These are phyloP conservation scores for Fragum fragum DNA, from an alignment of 2,888 invertebrate genomes.

Conservation along the genomic window DNA sequence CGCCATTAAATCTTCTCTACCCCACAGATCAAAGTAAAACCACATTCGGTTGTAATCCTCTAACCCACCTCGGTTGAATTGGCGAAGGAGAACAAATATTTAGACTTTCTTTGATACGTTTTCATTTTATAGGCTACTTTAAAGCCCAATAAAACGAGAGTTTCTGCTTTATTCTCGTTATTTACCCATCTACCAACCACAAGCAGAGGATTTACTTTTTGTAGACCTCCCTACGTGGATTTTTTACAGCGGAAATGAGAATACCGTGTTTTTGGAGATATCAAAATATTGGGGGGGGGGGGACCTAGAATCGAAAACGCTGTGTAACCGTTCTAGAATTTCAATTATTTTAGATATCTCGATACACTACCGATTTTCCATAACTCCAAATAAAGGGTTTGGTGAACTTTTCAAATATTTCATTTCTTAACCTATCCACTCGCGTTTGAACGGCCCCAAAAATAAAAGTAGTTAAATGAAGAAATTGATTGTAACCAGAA, in stretches of 20 bases:
- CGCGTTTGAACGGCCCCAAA: no score
- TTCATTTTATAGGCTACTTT: constrained; percentile 46
- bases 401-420: no score
- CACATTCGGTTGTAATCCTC: constrained; percentile 7
- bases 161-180: constrained; percentile 22
- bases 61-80: constrained; percentile 22
- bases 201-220: constrained; percentile 10
- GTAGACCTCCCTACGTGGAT: constrained; percentile 28
- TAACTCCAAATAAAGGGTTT: no score
- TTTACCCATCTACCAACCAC: constrained; percentile 36
- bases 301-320: background rate
- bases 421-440: no score
- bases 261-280: constrained; percentile 3
- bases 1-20: background rate
- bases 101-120: constrained; percentile 43
- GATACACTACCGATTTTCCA: no score
- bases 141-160: constrained; percentile 26
- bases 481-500: no score
- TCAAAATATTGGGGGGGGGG: background rate
- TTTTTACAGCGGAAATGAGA: constrained; percentile 26
- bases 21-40: constrained; percentile 13
- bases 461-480: no score
- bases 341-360: no score
- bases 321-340: no score
- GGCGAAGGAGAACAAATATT: constrained; percentile 25